phyloP scores from a whole-genome alignment of 2,888 invertebrate species.

The Polydrusus cervinus region DNA sequence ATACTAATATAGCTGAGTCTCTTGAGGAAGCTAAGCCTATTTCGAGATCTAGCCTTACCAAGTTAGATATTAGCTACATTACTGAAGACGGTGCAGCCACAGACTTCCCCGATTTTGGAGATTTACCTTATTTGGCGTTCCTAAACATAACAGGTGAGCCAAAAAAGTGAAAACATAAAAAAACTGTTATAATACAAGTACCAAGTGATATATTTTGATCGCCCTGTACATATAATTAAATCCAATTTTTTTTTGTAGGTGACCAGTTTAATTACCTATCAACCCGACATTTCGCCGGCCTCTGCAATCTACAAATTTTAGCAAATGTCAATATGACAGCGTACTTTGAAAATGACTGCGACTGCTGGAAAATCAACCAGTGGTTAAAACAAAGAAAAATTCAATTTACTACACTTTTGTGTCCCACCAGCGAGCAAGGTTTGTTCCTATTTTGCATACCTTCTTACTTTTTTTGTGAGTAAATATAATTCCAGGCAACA shows the following conservation, averaged over 20 bases:
- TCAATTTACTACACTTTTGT: slow-evolving; percentile 62
- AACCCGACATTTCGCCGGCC: slow-evolving; percentile 65
- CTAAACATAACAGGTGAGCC: slow-evolving; percentile 64
- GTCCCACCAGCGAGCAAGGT: slow-evolving; percentile 61
- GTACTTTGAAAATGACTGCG: slow-evolving; percentile 63
- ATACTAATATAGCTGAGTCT: slow-evolving; percentile 65
- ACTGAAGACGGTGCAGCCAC: slow-evolving; percentile 56
- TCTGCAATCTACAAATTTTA: slow-evolving; percentile 66
- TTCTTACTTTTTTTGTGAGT: background rate
- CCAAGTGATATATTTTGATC: background rate
- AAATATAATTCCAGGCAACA: no score
- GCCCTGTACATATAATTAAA: background rate
- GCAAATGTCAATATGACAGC: slow-evolving; percentile 63
- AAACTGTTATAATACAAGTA: background rate
- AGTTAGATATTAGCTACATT: slow-evolving; percentile 65
- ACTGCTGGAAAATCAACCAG: slow-evolving; percentile 66
- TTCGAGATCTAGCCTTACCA: slow-evolving; percentile 63
- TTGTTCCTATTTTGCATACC: slow-evolving; percentile 53
- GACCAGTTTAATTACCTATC: slow-evolving; percentile 61
- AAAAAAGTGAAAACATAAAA: background rate
- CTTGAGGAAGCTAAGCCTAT: slow-evolving; percentile 65
- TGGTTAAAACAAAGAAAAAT: slow-evolving; percentile 65
- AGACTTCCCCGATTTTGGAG: slow-evolving; percentile 64
- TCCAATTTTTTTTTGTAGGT: slow-evolving; percentile 53
- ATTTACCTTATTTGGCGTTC: slow-evolving; percentile 63